Base-by-base conservation (phyloP, 2,888 invertebrate genomes). In the Drymonia ruficornis region DNA sequence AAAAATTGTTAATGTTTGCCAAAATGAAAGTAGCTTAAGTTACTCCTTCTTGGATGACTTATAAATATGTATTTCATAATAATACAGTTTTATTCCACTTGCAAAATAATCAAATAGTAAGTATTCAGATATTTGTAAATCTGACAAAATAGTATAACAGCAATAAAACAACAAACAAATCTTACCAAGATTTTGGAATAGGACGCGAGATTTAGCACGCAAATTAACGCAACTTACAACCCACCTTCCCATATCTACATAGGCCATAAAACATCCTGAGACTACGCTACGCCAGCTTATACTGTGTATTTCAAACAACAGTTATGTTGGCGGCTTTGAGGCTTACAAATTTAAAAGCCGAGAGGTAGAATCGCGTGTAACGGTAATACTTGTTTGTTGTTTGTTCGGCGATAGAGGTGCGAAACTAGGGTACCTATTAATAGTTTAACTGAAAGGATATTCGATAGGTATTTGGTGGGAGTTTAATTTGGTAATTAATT, bases 281-380 rank as follows among this genome's bases (percentile, higher is more conserved):
- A n/a, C 15, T 19, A 18, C 45, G 28, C 28, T 2, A 28, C 45
- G 5, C 8, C 13, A 45, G 28, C 9, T 28, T 28, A 45, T 13
- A 28, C n/a, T n/a, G 28, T 45, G n/a, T 43, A 43, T 45, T 45
- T 45, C 28, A 28, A 45, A 45, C 23, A 15, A 2, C 45, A 15
- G n/a, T 47, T 47, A 34, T 47, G 34, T 34, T n/a, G 42, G 31
- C 23, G 47, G 46, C 40, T 52, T 38, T 29, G n/a, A 18, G 36
- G 52, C 56, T 59, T 59, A 56, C 53, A 52, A 62, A 59, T 59
- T 56, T 56, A 55, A 59, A 55, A 56, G 52, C 59, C 31, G 45
- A 31, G 42, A 19, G 38, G 34, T 34, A 13, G 16, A 23, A 29
- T n/a, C 29, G 31, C n/a, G 40, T 36, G 44, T 29, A 43, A 34